phyloP scores from a whole-genome alignment of 2,797 vertebrate genomes.

The Propithecus deckenii region DNA sequence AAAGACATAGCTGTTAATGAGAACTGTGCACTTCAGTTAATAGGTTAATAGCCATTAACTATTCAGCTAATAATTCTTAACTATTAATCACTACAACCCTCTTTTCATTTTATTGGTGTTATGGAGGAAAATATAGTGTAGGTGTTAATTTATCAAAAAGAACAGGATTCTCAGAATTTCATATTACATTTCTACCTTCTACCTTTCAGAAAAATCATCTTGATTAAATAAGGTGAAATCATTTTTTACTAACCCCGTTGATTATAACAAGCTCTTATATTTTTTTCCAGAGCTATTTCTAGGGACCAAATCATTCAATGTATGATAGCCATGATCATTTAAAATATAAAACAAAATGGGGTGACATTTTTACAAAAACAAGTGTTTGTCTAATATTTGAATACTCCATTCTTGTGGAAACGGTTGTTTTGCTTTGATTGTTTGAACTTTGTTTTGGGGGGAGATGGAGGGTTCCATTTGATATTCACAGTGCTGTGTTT shows the following conservation, averaged over 20 bases:
- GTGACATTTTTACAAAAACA: conserved; percentile 60
- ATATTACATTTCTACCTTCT: conserved; percentile 39
- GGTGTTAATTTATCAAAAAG: conserved; percentile 84
- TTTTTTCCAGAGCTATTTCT: conserved; percentile 55
- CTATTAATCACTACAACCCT: conserved; percentile 88
- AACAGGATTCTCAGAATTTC: conserved; percentile 74
- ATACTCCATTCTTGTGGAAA: conserved; percentile 22
- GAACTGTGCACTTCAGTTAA: conserved; percentile 88
- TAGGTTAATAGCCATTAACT: conserved; percentile 91
- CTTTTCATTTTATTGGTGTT: conserved; percentile 86
- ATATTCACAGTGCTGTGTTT: conserved; percentile 75
- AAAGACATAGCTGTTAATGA: conserved; percentile 88
- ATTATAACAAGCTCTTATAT: not conserved
- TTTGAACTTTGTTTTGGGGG: conserved; percentile 45
- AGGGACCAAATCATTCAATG: not conserved
- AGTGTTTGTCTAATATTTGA: conserved; percentile 47
- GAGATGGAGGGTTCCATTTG: not conserved
- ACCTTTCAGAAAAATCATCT: conserved; percentile 63
- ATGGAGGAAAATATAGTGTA: conserved; percentile 83
- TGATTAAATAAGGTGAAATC: conserved; percentile 76
- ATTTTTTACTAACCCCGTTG: conserved; percentile 44
- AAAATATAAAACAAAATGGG: conserved; percentile 61
- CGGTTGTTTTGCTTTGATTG: not conserved
- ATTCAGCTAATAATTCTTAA: conserved; percentile 89
- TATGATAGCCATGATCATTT: conserved; percentile 55